These are phyloP conservation scores for Drosophila diplacantha DNA, from an alignment of 2,888 invertebrate genomes.

Conservation along the genomic window DNA sequence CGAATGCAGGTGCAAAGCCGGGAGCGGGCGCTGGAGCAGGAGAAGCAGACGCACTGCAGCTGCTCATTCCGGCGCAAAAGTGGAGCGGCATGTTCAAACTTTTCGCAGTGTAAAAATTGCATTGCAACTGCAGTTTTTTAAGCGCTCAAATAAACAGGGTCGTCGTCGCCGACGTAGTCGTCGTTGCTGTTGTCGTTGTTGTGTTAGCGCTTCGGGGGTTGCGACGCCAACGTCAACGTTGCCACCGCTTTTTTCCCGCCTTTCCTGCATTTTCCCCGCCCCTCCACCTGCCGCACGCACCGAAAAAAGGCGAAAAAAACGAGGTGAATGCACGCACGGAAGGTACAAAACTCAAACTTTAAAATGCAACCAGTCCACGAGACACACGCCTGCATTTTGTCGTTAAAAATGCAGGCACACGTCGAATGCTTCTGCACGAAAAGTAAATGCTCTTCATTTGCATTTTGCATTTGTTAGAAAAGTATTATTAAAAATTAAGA, in stretches of 20 bases:
- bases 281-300: slow-evolving; percentile 65
- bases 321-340: slow-evolving; percentile 77
- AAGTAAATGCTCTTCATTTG: slow-evolving; percentile 26
- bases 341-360: slow-evolving; percentile 73
- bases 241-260: slow-evolving; percentile 33
- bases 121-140: slow-evolving; percentile 61
- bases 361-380: slow-evolving; percentile 65
- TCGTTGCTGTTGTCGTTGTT: slow-evolving; percentile 21
- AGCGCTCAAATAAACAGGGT: slow-evolving; percentile 71
- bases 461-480: neutral
- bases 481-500: neutral
- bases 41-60: slow-evolving; percentile 25
- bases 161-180: slow-evolving; percentile 43
- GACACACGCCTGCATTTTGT: slow-evolving; percentile 43
- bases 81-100: slow-evolving; percentile 70
- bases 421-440: neutral
- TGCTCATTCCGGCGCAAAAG: slow-evolving; percentile 67
- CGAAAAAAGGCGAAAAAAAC: slow-evolving; percentile 67
- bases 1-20: slow-evolving; percentile 50
- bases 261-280: slow-evolving; percentile 23
- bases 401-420: slow-evolving; percentile 30
- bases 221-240: slow-evolving; percentile 43
- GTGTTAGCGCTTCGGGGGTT: slow-evolving; percentile 54
- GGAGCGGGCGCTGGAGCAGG: slow-evolving; percentile 31
- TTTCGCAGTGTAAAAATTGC: slow-evolving; percentile 67